phyloP scores from a whole-genome alignment of 2,888 invertebrate genomes.

The Margaritifera margaritifera region DNA sequence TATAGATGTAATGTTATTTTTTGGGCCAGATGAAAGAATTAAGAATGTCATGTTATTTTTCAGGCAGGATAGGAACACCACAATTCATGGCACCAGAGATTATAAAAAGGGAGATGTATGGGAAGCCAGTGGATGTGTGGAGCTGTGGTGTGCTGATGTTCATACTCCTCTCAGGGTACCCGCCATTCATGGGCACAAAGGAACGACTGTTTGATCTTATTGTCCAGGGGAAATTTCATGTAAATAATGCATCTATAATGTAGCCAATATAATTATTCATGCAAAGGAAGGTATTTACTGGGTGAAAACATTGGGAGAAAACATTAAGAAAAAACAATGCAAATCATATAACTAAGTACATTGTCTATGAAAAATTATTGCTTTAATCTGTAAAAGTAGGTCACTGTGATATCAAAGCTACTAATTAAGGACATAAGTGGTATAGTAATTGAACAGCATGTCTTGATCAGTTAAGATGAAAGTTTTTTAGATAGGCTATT shows the following conservation, averaged over 20 bases:
- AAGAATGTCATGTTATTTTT: slow-evolving; percentile 5
- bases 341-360: background rate
- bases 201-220: slow-evolving; percentile 94
- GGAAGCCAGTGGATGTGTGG: slow-evolving; percentile 97
- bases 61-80: slow-evolving; percentile 94
- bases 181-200: slow-evolving; percentile 96
- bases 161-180: slow-evolving; percentile 91
- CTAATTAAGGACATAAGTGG: too few species aligned
- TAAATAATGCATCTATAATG: slow-evolving; percentile 44
- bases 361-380: background rate
- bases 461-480: too few species aligned
- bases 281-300: background rate
- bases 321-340: background rate
- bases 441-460: too few species aligned
- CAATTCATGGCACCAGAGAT: slow-evolving; percentile 99
- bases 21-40: too few species aligned
- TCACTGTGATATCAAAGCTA: too few species aligned
- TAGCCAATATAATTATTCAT: background rate
- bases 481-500: too few species aligned
- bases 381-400: too few species aligned
- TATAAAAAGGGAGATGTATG: slow-evolving; percentile 85
- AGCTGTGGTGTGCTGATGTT: slow-evolving; percentile 96
- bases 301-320: background rate
- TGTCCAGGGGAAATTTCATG: slow-evolving; percentile 71
- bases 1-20: too few species aligned